These are phyloP conservation scores for Philopedon plagiatum DNA, from an alignment of 2,888 invertebrate genomes.

Conservation along the genomic window DNA sequence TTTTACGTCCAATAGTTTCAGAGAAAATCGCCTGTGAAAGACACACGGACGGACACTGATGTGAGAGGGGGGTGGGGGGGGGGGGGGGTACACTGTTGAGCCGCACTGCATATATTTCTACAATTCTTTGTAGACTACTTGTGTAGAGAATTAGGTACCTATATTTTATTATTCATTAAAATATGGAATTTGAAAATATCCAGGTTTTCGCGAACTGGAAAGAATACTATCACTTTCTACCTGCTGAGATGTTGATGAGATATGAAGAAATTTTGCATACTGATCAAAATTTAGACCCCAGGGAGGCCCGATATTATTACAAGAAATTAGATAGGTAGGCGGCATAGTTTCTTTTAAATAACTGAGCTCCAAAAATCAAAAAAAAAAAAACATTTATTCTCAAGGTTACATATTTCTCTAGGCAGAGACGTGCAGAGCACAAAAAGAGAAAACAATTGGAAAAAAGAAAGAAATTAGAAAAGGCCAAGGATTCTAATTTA, in stretches of 20 bases:
- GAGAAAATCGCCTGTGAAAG: too few relatives aligned
- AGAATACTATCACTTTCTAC: conserved; percentile 56
- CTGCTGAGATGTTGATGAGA: conserved; percentile 58
- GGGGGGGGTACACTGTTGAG: too few relatives aligned
- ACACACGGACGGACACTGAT: too few relatives aligned
- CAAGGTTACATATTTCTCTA: conserved; percentile 25
- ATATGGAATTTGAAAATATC: too few relatives aligned
- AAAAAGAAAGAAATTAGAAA: conserved; percentile 48
- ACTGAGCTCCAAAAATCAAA: too few relatives aligned
- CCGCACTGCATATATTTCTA: too few relatives aligned
- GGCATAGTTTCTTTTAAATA: too few relatives aligned
- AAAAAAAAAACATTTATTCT: not conserved
- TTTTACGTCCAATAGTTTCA: too few relatives aligned
- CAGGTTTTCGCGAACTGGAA: conserved; percentile 61
- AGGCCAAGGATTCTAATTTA: conserved; percentile 53
- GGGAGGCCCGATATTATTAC: conserved; percentile 62
- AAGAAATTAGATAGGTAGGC: conserved; percentile 59
- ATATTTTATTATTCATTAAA: too few relatives aligned
- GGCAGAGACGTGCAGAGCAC: conserved; percentile 53
- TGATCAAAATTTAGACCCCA: conserved; percentile 61
- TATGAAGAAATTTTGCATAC: conserved; percentile 61
- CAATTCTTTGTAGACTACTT: too few relatives aligned
- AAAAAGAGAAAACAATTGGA: conserved; percentile 44
- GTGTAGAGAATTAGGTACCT: too few relatives aligned
- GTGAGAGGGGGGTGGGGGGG: too few relatives aligned